Conservation (phyloP, 2,797 vertebrate genomes). For the Neosilurus hyrtlii region DNA sequence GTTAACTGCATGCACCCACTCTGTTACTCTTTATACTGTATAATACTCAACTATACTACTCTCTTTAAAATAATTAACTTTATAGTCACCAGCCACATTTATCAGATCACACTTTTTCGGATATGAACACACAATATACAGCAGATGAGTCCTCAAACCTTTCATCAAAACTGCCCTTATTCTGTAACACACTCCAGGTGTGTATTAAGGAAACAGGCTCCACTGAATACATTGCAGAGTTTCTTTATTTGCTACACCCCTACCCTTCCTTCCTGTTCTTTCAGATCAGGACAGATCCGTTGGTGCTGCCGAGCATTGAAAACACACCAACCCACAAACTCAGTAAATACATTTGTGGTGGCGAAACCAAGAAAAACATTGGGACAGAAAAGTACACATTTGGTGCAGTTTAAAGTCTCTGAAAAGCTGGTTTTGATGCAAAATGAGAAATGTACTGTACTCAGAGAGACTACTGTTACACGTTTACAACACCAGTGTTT, state of each 20-base stretch:
- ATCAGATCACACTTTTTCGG: no score
- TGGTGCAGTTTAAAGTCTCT: conserved; percentile 19
- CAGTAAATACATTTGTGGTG: conserved; percentile 16
- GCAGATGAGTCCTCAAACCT: not conserved
- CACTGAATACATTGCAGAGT: not conserved
- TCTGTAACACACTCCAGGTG: not conserved
- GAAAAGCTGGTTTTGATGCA: conserved; percentile 13
- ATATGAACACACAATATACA: not conserved
- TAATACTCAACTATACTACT: no score
- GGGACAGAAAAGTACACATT: conserved; percentile 18
- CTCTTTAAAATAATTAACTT: not conserved
- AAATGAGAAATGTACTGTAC: not conserved
- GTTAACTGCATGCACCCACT: not conserved
- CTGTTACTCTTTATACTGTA: not conserved
- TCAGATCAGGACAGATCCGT: not conserved
- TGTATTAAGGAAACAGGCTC: not conserved
- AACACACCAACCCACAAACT: not conserved
- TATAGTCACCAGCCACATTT: not conserved
- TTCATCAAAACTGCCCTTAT: not conserved
- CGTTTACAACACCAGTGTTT: not conserved
- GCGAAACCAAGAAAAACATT: conserved; percentile 9
- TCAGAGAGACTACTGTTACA: conserved; percentile 3
- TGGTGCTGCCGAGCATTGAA: no score
- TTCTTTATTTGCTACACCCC: not conserved
- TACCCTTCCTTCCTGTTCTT: not conserved